A percentile compares a stretch with the other conserved stretches of the same genome.
phyloP scores from a whole-genome alignment of 2,888 invertebrate species.

The Drosophila paramelanica region DNA sequence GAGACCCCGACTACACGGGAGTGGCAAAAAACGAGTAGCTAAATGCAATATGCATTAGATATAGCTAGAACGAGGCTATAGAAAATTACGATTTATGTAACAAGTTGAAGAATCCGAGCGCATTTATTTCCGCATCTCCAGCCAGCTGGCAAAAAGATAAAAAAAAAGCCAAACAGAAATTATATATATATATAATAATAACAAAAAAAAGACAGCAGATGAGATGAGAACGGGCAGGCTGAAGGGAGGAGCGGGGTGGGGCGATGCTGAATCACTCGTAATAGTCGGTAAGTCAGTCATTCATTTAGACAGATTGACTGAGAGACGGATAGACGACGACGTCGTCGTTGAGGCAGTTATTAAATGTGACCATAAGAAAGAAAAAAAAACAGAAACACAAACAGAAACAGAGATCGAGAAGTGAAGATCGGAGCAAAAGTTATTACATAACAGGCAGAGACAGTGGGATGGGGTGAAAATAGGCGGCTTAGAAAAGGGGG shows the following conservation, averaged over 20 bases:
- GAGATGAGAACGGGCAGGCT: conserved; percentile 8
- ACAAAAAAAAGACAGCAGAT: conserved; percentile 8
- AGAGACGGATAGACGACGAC: conserved; percentile 15
- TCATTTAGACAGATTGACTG: conserved; percentile 58
- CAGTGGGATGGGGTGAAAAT: not conserved
- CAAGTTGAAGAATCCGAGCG: conserved; percentile 77
- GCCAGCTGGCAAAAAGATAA: conserved; percentile 44
- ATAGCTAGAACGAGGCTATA: conserved; percentile 74
- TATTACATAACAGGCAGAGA: conserved; percentile 64
- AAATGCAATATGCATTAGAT: conserved; percentile 78
- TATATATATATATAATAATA: conserved; percentile 20
- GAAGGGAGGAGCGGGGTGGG: not conserved
- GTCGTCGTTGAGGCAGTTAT: conserved; percentile 51
- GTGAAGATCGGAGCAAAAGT: conserved; percentile 29
- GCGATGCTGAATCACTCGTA: conserved; percentile 35
- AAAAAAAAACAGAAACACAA: conserved; percentile 6
- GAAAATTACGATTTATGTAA: conserved; percentile 80
- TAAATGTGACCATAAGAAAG: conserved; percentile 69
- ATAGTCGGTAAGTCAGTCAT: conserved; percentile 67
- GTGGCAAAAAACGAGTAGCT: conserved; percentile 64
- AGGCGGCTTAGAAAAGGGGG: not conserved
- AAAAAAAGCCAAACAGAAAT: conserved; percentile 8
- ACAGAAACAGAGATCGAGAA: conserved; percentile 9
- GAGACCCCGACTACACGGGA: conserved; percentile 1
- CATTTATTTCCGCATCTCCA: conserved; percentile 75